Evolutionary conservation across 2,888 invertebrate genomes (phyloP), one percentile per base, ranked within the genome.

Genomic region (Rhingia rostrata): DNA sequence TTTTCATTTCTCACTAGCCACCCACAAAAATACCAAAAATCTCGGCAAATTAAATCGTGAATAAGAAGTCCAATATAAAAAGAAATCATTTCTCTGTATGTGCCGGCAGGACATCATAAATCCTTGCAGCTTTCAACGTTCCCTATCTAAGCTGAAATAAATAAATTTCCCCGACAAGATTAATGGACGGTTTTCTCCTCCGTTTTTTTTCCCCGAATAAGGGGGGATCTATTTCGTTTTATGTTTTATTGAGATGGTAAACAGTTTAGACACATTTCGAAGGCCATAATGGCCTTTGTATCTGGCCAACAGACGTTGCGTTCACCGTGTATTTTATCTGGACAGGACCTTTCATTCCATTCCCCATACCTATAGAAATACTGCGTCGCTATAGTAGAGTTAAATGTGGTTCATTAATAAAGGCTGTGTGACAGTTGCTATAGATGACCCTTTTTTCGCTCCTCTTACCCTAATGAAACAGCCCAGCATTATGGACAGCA

Each of bases 321-420:
- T 56, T 56, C 14, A 7, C 3, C 32, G 37, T 56, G 5, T 35
- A 4, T 6, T 39, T 10, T 56, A 47, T 47, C 14, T 22, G 47
- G 22, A 22, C 22, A 22, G 22, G 22, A 22, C 22, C 22, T 22
- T 22, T 22, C 22, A 22, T 22, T 2, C 22, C 22, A 22, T 22
- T 22, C 22, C 22, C 22, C 22, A 22, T 22, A 22, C 22, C 22
- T 22, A 22, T 22, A 22, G 22, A 22, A 22, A 22, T 22, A 22
- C 33, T 35, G 51, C 22, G 22, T 22, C 22, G 22, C 22, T 22
- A 22, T 22, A 2, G 33, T 37, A 32, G 49, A 22, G 10, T 81
- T 74, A 58, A 74, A 81, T 81, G 74, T 43, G 74, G 67, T 81
- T 63, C 80, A 81, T 81, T 74, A 81, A 74, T 81, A 63, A 67